A percentile compares a stretch with the other conserved stretches of the same genome.
phyloP scores from a whole-genome alignment of 1,140 invertebrate genomes.

The Hylaeus volcanicus region DNA sequence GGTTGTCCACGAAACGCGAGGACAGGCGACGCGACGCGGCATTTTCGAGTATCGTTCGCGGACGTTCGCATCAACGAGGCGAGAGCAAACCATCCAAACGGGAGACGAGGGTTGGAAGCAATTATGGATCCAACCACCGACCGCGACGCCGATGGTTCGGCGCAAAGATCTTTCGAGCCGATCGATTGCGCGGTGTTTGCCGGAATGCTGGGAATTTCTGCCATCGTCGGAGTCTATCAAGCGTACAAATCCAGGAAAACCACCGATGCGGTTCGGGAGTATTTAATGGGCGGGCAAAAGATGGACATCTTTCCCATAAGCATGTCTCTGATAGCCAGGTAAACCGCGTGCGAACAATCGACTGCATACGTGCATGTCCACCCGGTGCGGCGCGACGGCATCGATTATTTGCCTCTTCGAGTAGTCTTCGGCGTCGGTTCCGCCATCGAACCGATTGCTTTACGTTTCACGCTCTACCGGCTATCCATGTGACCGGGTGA shows the following conservation, averaged over 20 bases:
- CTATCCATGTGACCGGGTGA: too few species aligned
- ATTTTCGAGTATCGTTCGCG: not conserved
- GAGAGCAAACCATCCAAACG: not conserved
- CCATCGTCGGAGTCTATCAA: constrained; percentile 85
- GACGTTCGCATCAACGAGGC: too few species aligned
- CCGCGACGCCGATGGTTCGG: too few species aligned
- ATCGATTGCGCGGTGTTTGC: constrained; percentile 84
- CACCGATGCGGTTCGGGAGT: constrained; percentile 83
- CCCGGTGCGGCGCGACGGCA: too few species aligned
- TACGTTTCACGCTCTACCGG: too few species aligned
- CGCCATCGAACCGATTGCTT: too few species aligned
- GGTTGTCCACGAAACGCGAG: too few species aligned
- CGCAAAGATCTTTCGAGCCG: constrained; percentile 72
- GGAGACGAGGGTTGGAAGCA: not conserved
- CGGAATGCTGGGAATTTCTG: constrained; percentile 83
- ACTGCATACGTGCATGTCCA: too few species aligned
- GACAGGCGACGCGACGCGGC: not conserved
- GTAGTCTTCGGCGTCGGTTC: too few species aligned
- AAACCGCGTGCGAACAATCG: not conserved
- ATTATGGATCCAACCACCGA: not conserved
- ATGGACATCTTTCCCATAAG: constrained; percentile 85
- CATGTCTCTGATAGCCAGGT: constrained; percentile 85
- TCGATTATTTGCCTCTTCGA: too few species aligned
- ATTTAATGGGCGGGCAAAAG: constrained; percentile 83
- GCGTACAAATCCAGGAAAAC: constrained; percentile 82